Percentiles rank a stretch among this genome's conserved stretches.
Evolutionary conservation across 2,888 invertebrate genomes (phyloP).

Genomic region (Helobdella robusta): DNA sequence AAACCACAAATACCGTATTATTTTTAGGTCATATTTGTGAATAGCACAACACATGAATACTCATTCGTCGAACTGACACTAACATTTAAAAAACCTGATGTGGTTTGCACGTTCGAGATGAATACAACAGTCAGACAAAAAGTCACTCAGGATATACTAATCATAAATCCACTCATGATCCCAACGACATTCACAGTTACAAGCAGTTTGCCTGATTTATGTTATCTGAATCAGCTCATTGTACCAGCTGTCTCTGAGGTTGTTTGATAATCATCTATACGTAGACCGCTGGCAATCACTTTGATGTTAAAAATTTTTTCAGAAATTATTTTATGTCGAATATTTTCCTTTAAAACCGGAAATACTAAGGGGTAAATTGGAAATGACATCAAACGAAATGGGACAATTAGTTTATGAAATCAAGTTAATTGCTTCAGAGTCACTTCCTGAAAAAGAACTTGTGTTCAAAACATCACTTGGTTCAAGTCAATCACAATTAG

Average conservation of each 20-base stretch:
- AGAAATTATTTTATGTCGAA: conserved; percentile 47
- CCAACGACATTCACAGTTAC: conserved; percentile 43
- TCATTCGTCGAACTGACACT: conserved; percentile 48
- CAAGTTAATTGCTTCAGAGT: conserved; percentile 44
- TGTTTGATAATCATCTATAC: conserved; percentile 27
- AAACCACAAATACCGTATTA: background rate
- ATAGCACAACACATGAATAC: conserved; percentile 47
- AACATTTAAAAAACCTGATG: conserved; percentile 43
- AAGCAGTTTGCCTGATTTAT: conserved; percentile 44
- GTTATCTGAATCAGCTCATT: conserved; percentile 43
- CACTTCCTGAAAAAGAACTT: conserved; percentile 46
- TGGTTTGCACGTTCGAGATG: conserved; percentile 43
- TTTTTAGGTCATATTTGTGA: conserved; percentile 46
- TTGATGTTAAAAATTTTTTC: no score
- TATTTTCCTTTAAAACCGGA: conserved; percentile 49
- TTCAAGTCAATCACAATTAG: conserved; percentile 41
- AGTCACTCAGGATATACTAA: conserved; percentile 42
- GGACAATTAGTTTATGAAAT: conserved; percentile 48
- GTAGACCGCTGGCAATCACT: no score
- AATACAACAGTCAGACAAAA: conserved; percentile 47
- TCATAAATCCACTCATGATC: conserved; percentile 46
- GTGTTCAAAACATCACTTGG: conserved; percentile 47
- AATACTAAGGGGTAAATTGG: conserved; percentile 42
- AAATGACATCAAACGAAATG: conserved; percentile 46
- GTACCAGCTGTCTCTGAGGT: conserved; percentile 47